Percentiles rank a stretch among this genome's conserved stretches.
Evolutionary conservation across 2,888 invertebrate genomes (phyloP).

Genomic region (Glyphotaelius pellucidus): DNA sequence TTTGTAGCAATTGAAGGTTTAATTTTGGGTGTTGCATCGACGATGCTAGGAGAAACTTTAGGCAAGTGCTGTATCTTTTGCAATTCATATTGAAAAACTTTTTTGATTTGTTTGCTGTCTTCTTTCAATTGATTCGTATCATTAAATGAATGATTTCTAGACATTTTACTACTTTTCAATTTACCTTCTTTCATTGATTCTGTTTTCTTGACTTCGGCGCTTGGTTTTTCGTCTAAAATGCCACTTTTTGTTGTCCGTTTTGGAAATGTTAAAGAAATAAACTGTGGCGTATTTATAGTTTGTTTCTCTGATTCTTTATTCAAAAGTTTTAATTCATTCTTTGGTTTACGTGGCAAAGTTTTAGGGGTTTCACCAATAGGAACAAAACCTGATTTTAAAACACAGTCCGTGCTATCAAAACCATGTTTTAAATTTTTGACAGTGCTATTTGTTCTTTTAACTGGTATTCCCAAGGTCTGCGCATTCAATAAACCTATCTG

Average conservation of each 20-base stretch:
- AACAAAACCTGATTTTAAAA: constrained; percentile 69
- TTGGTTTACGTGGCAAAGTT: constrained; percentile 63
- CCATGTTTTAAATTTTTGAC: not conserved
- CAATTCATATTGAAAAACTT: constrained; percentile 39
- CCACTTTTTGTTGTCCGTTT: constrained; percentile 67
- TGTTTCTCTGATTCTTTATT: constrained; percentile 70
- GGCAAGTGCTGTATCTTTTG: constrained; percentile 15
- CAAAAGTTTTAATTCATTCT: constrained; percentile 58
- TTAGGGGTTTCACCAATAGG: constrained; percentile 70
- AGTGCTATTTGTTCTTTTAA: constrained; percentile 7
- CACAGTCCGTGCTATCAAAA: constrained; percentile 68
- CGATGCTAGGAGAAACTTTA: constrained; percentile 63
- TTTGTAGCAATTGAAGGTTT: constrained; percentile 52
- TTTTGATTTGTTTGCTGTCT: constrained; percentile 25
- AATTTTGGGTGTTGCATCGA: constrained; percentile 64
- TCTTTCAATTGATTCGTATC: constrained; percentile 37
- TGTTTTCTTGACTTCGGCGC: constrained; percentile 61
- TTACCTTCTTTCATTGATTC: constrained; percentile 58
- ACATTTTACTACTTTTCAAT: constrained; percentile 64
- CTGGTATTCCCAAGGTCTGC: constrained; percentile 48
- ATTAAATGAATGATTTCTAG: constrained; percentile 64
- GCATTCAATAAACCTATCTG: constrained; percentile 47
- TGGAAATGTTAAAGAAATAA: constrained; percentile 63
- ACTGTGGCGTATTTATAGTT: constrained; percentile 8
- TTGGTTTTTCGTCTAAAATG: constrained; percentile 60